phyloP scores from a whole-genome alignment of 2,797 vertebrate species.

The Alcedo quadribrachys region DNA sequence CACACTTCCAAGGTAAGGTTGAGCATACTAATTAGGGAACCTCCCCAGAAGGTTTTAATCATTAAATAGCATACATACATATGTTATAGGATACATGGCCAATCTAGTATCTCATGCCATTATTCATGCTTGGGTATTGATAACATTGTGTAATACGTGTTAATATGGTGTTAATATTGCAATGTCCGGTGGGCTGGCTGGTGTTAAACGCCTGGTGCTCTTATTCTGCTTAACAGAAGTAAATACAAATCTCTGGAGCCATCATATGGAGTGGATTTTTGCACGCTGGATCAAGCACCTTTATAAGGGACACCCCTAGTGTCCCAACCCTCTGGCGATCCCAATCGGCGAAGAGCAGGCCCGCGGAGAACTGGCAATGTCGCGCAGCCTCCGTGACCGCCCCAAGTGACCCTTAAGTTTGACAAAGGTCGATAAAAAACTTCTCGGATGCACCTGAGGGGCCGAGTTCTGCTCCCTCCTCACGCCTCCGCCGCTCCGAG shows the following conservation, averaged over 20 bases:
- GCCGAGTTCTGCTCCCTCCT: too few species aligned
- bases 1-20: background rate
- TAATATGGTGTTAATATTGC: too few species aligned
- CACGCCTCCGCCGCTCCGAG: rapidly evolving
- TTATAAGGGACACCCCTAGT: background rate
- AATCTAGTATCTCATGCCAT: background rate
- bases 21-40: background rate
- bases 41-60: background rate
- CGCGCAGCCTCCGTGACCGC: rapidly evolving
- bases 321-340: background rate
- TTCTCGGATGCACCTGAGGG: too few species aligned
- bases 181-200: background rate
- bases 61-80: background rate
- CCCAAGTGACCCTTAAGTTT: rapidly evolving
- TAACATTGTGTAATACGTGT: background rate
- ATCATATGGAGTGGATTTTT: background rate
- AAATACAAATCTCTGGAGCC: background rate
- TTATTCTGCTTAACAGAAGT: background rate
- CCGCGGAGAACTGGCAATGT: rapidly evolving
- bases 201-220: background rate
- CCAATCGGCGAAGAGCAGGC: rapidly evolving
- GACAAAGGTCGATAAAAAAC: rapidly evolving
- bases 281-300: background rate
- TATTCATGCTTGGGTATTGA: background rate
- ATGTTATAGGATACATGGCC: background rate